These are phyloP conservation scores for Leptinotarsa texana DNA, from an alignment of 1,140 invertebrate species.

Conservation along the genomic window DNA sequence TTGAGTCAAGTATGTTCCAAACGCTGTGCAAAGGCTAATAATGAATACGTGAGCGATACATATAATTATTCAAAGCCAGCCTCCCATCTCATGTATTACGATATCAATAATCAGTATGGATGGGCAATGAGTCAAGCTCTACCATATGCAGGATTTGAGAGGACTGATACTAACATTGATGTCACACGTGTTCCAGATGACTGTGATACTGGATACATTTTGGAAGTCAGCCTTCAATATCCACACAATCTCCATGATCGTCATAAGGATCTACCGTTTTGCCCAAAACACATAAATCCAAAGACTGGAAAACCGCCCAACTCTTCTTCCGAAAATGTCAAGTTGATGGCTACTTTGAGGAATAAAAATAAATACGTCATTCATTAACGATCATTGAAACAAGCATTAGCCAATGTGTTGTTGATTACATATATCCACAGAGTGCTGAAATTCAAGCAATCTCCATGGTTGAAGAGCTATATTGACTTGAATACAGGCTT, in stretches of 20 bases:
- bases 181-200: conserved; percentile 43
- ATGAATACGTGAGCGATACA: conserved; percentile 50
- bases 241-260: conserved; percentile 57
- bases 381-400: conserved; percentile 59
- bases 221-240: conserved; percentile 58
- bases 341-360: conserved; percentile 29
- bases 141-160: conserved; percentile 56
- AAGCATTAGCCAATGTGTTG: conserved; percentile 57
- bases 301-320: conserved; percentile 1
- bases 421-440: conserved; percentile 58
- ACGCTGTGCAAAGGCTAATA: conserved; percentile 53
- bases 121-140: conserved; percentile 57
- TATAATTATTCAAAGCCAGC: conserved; percentile 54
- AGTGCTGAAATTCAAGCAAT: conserved; percentile 60
- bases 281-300: conserved; percentile 28
- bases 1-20: conserved; percentile 42
- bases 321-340: conserved; percentile 40
- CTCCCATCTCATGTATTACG: conserved; percentile 55
- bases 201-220: conserved; percentile 58
- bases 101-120: conserved; percentile 64
- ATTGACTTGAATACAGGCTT: conserved; percentile 8
- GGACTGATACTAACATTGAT: conserved; percentile 49
- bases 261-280: conserved; percentile 58
- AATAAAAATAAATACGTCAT: conserved; percentile 41
- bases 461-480: conserved; percentile 17